These are phyloP conservation scores for Eulemur rubriventer DNA, from an alignment of 2,797 vertebrate genomes.

Conservation along the genomic window DNA sequence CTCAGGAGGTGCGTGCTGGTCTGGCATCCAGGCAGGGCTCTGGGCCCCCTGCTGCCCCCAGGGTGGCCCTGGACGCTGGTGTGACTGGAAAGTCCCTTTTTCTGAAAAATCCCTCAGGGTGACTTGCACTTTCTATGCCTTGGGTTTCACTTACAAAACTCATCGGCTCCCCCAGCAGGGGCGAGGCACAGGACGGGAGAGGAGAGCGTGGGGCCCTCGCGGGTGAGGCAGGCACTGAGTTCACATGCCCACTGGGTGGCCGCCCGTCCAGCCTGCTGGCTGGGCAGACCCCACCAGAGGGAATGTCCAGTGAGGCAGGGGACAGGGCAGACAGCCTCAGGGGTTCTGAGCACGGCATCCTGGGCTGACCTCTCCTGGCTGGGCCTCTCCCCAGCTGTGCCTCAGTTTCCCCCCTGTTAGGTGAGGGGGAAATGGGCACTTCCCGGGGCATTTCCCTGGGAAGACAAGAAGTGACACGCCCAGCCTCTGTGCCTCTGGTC, in stretches of 20 bases:
- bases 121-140: neutral
- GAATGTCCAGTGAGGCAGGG: neutral
- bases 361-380: no score
- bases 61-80: neutral
- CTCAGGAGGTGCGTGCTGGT: fast-evolving
- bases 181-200: fast-evolving
- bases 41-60: neutral
- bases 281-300: neutral
- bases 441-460: neutral
- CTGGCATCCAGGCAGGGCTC: neutral
- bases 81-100: neutral
- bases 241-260: neutral
- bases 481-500: neutral
- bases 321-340: neutral
- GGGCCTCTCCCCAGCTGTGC: neutral
- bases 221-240: neutral
- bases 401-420: neutral
- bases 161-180: neutral
- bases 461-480: neutral
- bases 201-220: fast-evolving
- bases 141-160: neutral
- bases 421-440: no score
- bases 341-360: neutral
- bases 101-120: neutral
- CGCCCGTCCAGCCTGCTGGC: no score